Evolutionary conservation across 2,888 invertebrate genomes (phyloP).

Genomic region (Chorisops tibialis): DNA sequence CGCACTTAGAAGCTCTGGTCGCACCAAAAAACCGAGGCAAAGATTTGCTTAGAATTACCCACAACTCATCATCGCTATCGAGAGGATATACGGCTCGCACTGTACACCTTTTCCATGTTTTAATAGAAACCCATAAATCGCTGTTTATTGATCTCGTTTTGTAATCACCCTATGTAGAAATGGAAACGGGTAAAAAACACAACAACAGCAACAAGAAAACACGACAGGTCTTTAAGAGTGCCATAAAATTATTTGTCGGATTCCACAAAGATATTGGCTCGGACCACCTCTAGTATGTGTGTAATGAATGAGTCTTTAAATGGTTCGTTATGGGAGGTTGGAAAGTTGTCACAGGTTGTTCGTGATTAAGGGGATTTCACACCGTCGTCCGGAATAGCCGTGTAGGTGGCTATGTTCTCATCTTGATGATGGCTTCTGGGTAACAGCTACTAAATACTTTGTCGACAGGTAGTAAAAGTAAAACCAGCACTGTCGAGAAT

Average conservation of each 20-base stretch:
- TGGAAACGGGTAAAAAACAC: slow-evolving; percentile 4
- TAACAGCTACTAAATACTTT: too few species aligned
- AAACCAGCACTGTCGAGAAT: too few species aligned
- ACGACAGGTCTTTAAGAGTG: slow-evolving; percentile 11
- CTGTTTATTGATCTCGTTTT: slow-evolving; percentile 13
- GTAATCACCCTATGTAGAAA: slow-evolving; percentile 11
- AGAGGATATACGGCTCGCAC: too few species aligned
- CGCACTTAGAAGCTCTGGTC: too few species aligned
- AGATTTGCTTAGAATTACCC: too few species aligned
- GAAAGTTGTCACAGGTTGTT: slow-evolving; percentile 11
- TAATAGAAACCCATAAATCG: slow-evolving; percentile 14
- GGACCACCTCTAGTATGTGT: slow-evolving; percentile 12
- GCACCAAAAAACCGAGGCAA: too few species aligned
- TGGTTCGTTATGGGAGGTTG: slow-evolving; percentile 21
- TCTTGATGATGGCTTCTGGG: too few species aligned
- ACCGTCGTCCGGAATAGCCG: slow-evolving; percentile 7
- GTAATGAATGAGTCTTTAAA: slow-evolving; percentile 17
- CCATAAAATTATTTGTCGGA: slow-evolving; percentile 19
- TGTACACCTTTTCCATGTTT: not conserved
- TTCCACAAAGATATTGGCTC: not conserved
- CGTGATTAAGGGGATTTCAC: slow-evolving; percentile 17
- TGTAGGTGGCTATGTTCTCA: not conserved
- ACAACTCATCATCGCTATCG: too few species aligned
- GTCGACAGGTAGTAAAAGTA: too few species aligned
- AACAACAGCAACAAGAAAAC: not conserved